phyloP scores from a whole-genome alignment of 2,113 vertebrate species.

The Chlorocebus sabaeus region DNA sequence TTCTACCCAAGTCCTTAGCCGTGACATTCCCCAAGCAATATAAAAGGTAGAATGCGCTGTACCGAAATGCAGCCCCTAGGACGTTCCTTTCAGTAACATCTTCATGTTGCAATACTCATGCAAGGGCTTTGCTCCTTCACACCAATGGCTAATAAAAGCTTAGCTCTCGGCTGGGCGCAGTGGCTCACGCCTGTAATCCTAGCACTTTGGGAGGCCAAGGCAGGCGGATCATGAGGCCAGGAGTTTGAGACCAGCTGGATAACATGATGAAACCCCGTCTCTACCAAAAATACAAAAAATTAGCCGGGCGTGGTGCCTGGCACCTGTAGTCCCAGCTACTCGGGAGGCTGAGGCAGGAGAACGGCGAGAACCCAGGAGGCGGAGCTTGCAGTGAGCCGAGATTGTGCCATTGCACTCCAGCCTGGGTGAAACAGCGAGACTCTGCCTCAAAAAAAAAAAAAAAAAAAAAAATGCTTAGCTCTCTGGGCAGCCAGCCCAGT shows the following conservation, averaged over 20 bases:
- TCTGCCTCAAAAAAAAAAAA: neutral
- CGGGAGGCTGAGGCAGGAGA: too few relatives aligned
- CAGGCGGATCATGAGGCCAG: too few relatives aligned
- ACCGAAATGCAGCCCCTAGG: neutral
- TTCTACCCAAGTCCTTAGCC: neutral
- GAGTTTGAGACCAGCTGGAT: too few relatives aligned
- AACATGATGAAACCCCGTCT: too few relatives aligned
- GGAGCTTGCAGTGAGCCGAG: too few relatives aligned
- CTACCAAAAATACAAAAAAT: too few relatives aligned
- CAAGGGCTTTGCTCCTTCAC: neutral
- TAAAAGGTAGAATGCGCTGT: neutral
- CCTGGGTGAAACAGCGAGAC: too few relatives aligned
- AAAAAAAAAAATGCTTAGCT: neutral
- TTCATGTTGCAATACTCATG: neutral
- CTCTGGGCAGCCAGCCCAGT: neutral
- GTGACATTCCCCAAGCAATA: neutral
- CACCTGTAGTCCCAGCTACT: too few relatives aligned
- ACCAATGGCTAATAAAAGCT: neutral
- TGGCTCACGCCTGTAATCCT: too few relatives aligned
- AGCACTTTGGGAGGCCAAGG: too few relatives aligned
- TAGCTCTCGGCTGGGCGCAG: neutral
- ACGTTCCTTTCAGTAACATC: neutral
- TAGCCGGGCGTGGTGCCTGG: fast-evolving
- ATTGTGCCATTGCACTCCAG: too few relatives aligned
- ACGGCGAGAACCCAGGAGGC: too few relatives aligned